These are phyloP conservation scores for Sebastes baramenuke DNA, from an alignment of 2,797 vertebrate genomes.

Conservation along the genomic window DNA sequence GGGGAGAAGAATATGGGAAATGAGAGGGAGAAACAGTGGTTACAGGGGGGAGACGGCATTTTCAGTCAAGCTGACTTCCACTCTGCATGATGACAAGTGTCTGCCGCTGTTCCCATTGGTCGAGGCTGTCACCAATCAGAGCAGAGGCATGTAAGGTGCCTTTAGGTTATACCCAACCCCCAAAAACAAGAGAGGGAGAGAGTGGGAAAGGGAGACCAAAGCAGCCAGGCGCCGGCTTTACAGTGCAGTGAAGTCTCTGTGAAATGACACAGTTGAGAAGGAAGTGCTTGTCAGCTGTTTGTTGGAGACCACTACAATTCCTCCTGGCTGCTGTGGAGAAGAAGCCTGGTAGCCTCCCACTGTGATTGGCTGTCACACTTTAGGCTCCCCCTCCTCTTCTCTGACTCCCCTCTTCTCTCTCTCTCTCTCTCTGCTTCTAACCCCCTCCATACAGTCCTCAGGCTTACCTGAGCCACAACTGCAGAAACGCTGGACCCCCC, in stretches of 20 bases:
- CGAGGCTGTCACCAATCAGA: slow-evolving; percentile 82
- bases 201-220: slow-evolving; percentile 41
- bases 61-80: slow-evolving; percentile 79
- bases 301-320: slow-evolving; percentile 72
- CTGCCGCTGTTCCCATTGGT: slow-evolving; percentile 80
- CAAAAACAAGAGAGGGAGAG: slow-evolving; percentile 74
- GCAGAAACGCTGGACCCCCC: slow-evolving; percentile 72
- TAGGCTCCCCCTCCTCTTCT: slow-evolving; percentile 69
- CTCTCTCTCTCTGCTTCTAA: slow-evolving; percentile 42
- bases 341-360: slow-evolving; percentile 61
- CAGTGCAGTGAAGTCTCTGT: slow-evolving; percentile 56
- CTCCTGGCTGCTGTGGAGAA: slow-evolving; percentile 72
- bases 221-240: slow-evolving; percentile 59
- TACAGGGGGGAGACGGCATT: slow-evolving; percentile 58
- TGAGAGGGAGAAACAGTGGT: slow-evolving; percentile 34
- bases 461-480: slow-evolving; percentile 85
- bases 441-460: slow-evolving; percentile 72
- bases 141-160: slow-evolving; percentile 85
- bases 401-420: slow-evolving; percentile 37
- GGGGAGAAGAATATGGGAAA: slow-evolving; percentile 35
- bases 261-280: slow-evolving; percentile 67
- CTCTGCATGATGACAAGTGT: slow-evolving; percentile 85
- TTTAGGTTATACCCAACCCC: slow-evolving; percentile 86
- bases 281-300: slow-evolving; percentile 74
- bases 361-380: slow-evolving; percentile 78